phyloP scores from a whole-genome alignment of 2,888 invertebrate genomes.

The Cantharis rufa region DNA sequence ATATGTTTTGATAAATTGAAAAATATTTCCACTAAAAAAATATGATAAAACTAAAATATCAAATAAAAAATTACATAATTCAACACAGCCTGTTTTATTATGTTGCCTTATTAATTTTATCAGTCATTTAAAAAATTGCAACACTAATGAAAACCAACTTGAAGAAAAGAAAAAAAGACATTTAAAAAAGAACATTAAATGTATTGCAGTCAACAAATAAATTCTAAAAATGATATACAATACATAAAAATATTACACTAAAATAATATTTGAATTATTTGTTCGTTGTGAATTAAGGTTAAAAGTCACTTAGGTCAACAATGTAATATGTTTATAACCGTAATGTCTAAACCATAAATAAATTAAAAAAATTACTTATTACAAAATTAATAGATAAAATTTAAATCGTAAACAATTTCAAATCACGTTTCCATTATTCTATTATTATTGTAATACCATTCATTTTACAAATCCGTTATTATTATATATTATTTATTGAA shows the following conservation, averaged over 20 bases:
- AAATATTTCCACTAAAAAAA: background rate
- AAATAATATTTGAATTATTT: constrained; percentile 3
- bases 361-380: background rate
- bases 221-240: background rate
- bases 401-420: background rate
- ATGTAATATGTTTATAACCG: constrained; percentile 6
- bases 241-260: background rate
- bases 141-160: background rate
- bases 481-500: background rate
- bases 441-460: constrained; percentile 4
- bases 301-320: constrained; percentile 4
- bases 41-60: background rate
- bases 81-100: background rate
- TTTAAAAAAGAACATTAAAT: background rate
- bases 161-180: background rate
- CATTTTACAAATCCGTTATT: constrained; percentile 3
- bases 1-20: background rate
- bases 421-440: constrained; percentile 1
- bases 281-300: constrained; percentile 1
- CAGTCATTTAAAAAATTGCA: background rate
- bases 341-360: background rate
- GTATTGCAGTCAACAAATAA: constrained; percentile 4
- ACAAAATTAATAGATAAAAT: background rate
- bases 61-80: background rate
- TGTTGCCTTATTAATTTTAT: background rate